phyloP scores from a whole-genome alignment of 2,888 invertebrate species.

The Dermolepida albohirtum region DNA sequence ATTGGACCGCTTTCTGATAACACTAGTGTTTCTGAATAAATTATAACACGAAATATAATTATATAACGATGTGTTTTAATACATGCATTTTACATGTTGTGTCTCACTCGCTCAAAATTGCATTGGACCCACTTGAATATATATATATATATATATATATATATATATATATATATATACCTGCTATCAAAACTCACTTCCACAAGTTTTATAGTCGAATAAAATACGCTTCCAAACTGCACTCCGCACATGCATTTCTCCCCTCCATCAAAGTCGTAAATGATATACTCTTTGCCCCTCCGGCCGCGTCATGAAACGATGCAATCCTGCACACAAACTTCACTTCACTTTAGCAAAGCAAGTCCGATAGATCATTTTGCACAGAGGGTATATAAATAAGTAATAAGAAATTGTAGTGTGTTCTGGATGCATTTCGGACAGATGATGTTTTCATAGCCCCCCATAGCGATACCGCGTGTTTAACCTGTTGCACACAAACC shows the following conservation, averaged over 20 bases:
- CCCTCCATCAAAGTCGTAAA: constrained; percentile 60
- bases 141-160: neutral
- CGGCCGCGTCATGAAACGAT: constrained; percentile 49
- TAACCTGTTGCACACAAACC: constrained; percentile 42
- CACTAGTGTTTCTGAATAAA: no score
- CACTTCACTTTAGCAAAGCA: constrained; percentile 63
- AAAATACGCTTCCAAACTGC: constrained; percentile 65
- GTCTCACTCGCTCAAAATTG: constrained; percentile 4
- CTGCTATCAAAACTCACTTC: constrained; percentile 66
- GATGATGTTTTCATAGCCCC: constrained; percentile 37
- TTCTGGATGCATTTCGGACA: constrained; percentile 20
- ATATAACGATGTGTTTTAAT: neutral
- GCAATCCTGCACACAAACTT: constrained; percentile 57
- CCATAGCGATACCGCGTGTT: constrained; percentile 30
- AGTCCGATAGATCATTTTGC: constrained; percentile 63
- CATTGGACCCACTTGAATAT: constrained; percentile 9
- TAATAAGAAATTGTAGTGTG: constrained; percentile 7
- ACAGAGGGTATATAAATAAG: constrained; percentile 35
- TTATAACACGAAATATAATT: no score
- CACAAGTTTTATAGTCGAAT: constrained; percentile 63
- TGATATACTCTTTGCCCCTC: constrained; percentile 61
- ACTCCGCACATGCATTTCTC: constrained; percentile 65
- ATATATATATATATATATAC: constrained; percentile 48
- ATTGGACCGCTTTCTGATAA: no score
- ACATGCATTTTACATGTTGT: neutral